These are phyloP conservation scores for Torymus texanus DNA, from an alignment of 2,888 invertebrate genomes.

Conservation along the genomic window DNA sequence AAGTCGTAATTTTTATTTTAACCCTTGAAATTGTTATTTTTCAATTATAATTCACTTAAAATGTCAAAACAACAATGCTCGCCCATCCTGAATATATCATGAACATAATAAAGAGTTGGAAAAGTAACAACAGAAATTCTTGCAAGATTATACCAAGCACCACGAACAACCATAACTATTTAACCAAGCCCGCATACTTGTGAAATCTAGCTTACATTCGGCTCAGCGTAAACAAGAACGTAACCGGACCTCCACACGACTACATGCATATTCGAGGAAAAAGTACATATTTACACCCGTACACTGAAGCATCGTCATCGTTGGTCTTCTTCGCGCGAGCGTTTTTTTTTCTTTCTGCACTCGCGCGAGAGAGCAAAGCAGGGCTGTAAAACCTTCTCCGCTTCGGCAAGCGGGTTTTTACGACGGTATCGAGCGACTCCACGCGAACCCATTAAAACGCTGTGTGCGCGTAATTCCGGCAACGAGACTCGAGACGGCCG, in stretches of 20 bases:
- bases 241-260: too few species aligned
- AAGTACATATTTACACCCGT: conserved; percentile 33
- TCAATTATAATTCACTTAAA: too few species aligned
- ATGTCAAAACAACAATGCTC: too few species aligned
- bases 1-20: too few species aligned
- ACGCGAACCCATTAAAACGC: not conserved
- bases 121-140: too few species aligned
- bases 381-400: conserved; percentile 9
- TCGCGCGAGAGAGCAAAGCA: not conserved
- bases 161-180: too few species aligned
- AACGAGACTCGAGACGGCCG: not conserved
- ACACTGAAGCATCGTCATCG: conserved; percentile 1
- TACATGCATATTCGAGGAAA: conserved; percentile 27
- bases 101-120: too few species aligned
- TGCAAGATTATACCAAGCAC: too few species aligned
- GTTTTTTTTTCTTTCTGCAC: too few species aligned
- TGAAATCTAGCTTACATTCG: conserved; percentile 2
- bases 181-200: too few species aligned
- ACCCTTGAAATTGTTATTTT: too few species aligned
- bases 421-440: conserved; percentile 22
- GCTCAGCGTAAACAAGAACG: conserved; percentile 23
- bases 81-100: too few species aligned
- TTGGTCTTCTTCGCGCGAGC: not conserved
- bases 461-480: not conserved
- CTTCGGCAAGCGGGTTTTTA: conserved; percentile 31